Evolutionary conservation across 2,797 vertebrate genomes (phyloP).

Genomic region (Borostomias antarcticus): DNA sequence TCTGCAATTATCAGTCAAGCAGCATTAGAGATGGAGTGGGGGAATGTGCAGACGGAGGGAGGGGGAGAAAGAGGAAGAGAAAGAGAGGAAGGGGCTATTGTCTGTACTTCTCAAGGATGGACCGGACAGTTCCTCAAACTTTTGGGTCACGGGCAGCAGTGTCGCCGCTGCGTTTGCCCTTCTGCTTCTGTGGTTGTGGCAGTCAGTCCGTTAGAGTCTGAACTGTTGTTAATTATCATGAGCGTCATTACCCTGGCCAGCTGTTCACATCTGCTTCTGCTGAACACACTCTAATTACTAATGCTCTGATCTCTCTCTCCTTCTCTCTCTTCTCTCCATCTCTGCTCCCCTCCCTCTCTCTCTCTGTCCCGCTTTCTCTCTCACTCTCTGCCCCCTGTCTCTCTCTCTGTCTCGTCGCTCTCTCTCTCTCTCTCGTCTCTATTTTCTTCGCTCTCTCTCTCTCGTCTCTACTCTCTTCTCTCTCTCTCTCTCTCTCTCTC

Average conservation of each 20-base stretch:
- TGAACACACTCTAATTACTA: constrained; percentile 51
- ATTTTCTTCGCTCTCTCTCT: no score
- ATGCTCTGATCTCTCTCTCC: constrained; percentile 10
- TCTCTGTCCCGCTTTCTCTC: no score
- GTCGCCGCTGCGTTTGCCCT: neutral
- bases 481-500: neutral
- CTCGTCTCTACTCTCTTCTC: constrained; percentile 16
- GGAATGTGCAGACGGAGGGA: constrained; percentile 7
- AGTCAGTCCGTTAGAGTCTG: constrained; percentile 37
- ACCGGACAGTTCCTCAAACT: neutral
- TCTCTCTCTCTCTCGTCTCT: no score
- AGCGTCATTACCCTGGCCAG: constrained; percentile 54
- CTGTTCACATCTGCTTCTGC: constrained; percentile 61
- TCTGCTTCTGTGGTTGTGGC: neutral
- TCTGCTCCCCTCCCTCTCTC: neutral
- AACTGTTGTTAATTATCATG: constrained; percentile 55
- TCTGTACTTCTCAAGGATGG: neutral
- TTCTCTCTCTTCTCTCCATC: neutral
- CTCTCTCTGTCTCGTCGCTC: no score
- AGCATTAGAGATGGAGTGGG: constrained; percentile 14
- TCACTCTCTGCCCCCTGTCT: no score
- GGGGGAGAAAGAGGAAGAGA: neutral
- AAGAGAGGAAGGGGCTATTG: neutral
- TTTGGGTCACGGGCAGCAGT: neutral
- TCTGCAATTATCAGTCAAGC: constrained; percentile 49